Percentiles rank a stretch among this genome's conserved stretches.
phyloP scores from a whole-genome alignment of 2,113 vertebrate species.

The Perca schrenkii region DNA sequence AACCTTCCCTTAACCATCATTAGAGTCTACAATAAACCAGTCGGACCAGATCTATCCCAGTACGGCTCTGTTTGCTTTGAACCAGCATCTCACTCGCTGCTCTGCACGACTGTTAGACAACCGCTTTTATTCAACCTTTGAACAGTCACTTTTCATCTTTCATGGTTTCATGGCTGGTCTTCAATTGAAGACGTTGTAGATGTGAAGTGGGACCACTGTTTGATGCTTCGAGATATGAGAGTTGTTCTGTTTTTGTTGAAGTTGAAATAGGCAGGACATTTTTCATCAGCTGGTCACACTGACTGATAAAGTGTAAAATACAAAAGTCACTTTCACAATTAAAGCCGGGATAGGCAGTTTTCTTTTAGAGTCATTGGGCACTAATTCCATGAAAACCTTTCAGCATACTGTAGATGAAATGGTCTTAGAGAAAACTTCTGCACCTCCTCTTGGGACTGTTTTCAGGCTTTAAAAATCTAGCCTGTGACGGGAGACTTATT shows the following conservation, averaged over 20 bases:
- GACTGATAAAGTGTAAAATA: neutral
- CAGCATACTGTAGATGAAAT: too few relatives aligned
- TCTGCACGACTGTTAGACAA: neutral
- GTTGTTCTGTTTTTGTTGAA: neutral
- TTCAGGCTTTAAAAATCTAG: too few relatives aligned
- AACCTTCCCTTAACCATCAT: conserved; percentile 26
- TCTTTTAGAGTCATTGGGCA: too few relatives aligned
- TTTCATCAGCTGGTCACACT: neutral
- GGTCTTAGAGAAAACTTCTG: too few relatives aligned
- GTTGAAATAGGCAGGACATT: neutral
- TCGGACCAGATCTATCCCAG: conserved; percentile 55
- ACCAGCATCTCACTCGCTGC: conserved; percentile 30
- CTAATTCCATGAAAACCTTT: too few relatives aligned
- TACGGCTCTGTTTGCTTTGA: conserved; percentile 68
- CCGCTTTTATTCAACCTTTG: neutral
- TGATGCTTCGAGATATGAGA: neutral
- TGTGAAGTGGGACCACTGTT: neutral
- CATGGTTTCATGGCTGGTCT: neutral
- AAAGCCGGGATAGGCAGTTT: too few relatives aligned
- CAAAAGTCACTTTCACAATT: neutral
- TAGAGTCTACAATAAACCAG: conserved; percentile 56
- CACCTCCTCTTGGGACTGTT: too few relatives aligned
- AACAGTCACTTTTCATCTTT: neutral
- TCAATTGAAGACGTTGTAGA: neutral
- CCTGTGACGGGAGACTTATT: too few relatives aligned